phyloP scores from a whole-genome alignment of 2,888 invertebrate genomes.

The Chrysolina americana region DNA sequence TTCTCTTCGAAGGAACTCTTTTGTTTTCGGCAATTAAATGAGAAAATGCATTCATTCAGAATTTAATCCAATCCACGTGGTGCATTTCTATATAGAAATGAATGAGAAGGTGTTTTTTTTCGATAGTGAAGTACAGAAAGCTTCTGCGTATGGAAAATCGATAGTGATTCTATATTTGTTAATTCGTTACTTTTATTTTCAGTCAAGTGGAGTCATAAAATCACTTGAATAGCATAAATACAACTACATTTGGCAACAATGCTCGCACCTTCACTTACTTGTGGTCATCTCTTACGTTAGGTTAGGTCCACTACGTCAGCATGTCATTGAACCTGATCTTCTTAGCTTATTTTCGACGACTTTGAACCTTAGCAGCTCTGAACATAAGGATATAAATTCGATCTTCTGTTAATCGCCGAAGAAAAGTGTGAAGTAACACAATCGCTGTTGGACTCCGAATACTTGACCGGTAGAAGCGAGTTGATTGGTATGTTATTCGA shows the following conservation, averaged over 20 bases:
- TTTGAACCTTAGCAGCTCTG: conserved; percentile 30
- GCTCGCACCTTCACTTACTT: conserved; percentile 24
- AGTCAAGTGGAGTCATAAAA: background rate
- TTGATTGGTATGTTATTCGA: conserved; percentile 29
- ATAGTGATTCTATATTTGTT: no score
- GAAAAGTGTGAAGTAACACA: conserved; percentile 44
- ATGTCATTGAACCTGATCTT: conserved; percentile 59
- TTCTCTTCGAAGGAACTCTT: no score
- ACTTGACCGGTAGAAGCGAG: conserved; percentile 35
- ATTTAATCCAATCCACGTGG: no score
- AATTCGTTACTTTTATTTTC: background rate
- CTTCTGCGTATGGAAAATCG: no score
- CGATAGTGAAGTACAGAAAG: no score
- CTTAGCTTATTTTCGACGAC: conserved; percentile 54
- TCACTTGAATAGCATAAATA: background rate
- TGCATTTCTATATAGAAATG: background rate
- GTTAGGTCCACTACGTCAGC: conserved; percentile 62
- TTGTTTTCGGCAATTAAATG: no score
- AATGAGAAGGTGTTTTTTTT: no score
- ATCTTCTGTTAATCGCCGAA: background rate
- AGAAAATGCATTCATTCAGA: no score
- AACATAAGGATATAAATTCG: conserved; percentile 9
- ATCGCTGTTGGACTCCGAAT: conserved; percentile 41
- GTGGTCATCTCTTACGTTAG: conserved; percentile 60
- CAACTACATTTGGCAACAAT: conserved; percentile 25